These are phyloP conservation scores for Oryzias melastigma DNA, from an alignment of 2,113 vertebrate genomes.

Conservation along the genomic window DNA sequence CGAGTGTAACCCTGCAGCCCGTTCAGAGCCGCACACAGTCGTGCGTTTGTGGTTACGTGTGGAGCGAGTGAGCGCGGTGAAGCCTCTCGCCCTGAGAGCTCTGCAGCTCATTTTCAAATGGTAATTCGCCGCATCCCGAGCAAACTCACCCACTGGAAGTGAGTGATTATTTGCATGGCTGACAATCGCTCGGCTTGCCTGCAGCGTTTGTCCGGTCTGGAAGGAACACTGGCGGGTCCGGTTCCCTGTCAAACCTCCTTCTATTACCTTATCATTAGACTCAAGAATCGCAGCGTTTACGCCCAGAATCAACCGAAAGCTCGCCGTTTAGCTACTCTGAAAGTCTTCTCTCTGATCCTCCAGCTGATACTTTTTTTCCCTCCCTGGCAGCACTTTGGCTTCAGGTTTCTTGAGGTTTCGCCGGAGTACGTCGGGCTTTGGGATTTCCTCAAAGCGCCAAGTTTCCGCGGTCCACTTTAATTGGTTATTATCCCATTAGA, in stretches of 20 bases:
- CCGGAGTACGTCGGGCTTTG: constrained; percentile 41
- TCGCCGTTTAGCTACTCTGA: constrained; percentile 15
- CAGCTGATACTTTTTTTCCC: constrained; percentile 29
- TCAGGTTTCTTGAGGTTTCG: constrained; percentile 19
- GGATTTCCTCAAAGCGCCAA: constrained; percentile 28
- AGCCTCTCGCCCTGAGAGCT: constrained; percentile 92
- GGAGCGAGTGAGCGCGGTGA: constrained; percentile 82
- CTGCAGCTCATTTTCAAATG: constrained; percentile 97
- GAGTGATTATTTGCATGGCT: constrained; percentile 99
- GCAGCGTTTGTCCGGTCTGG: constrained; percentile 87
- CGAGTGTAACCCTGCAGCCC: constrained; percentile 48
- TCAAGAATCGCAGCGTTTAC: constrained; percentile 60
- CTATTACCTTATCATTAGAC: constrained; percentile 74
- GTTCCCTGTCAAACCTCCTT: constrained; percentile 81
- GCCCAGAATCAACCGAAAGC: constrained; percentile 19
- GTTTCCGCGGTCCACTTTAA: constrained; percentile 47
- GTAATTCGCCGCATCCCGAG: constrained; percentile 96
- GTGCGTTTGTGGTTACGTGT: constrained; percentile 34
- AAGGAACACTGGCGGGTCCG: constrained; percentile 77
- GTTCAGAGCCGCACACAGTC: constrained; percentile 38
- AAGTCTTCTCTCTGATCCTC: constrained; percentile 48
- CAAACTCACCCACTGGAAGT: constrained; percentile 93
- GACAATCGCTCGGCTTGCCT: constrained; percentile 90
- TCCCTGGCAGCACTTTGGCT: constrained; percentile 19
- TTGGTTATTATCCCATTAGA: constrained; percentile 60